Evolutionary conservation across 2,113 vertebrate species (phyloP), one percentile per base, ranked within the genome.

Genomic region (Tragelaphus imberbis): DNA sequence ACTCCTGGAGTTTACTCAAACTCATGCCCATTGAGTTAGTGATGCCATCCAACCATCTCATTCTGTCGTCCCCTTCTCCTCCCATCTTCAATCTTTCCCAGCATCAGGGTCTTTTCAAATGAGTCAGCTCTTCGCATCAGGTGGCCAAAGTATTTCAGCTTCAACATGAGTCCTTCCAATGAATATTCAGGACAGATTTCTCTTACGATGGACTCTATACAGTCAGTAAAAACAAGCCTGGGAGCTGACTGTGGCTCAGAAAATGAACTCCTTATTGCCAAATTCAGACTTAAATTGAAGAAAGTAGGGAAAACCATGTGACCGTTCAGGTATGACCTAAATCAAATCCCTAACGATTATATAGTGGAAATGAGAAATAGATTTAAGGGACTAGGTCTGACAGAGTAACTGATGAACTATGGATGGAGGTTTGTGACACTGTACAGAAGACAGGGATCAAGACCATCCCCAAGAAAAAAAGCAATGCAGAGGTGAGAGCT

Each of bases 371-470:
- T 11, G 58, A 27, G 58, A 59, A 27, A 59, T 59, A 59, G 25
- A 59, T 27, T 59, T 59, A 59, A 59, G 58, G 25, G 58, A 27
- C 23, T 59, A 59, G 58, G 58, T 59, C 58, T 59, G 59, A 28
- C 4, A 71, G 19, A 36, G 68, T 40, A 21, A 21, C 19, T 40
- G n/a, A 71, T 40, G 68, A 23, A 23, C 19, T 71, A 71, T 12
- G n/a, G 19, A 40, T 0, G 0, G 19, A 40, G n/a, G 68, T 23
- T 40, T 0, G 0, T 71, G 65, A 36, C n/a, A 71, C 5, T 71
- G 33, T 36, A 71, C 65, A 36, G 65, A 9, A 71, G 17, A 71
- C 65, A 36, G 65, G n/a, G 65, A 71, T 71, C 65, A 68, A 68
- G 65, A 36, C 16, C 9, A 71, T 71, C n/a, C n/a, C n/a, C 65